phyloP scores from a whole-genome alignment of 64 coral and sea anemone genomes.

The Montipora cactus region DNA sequence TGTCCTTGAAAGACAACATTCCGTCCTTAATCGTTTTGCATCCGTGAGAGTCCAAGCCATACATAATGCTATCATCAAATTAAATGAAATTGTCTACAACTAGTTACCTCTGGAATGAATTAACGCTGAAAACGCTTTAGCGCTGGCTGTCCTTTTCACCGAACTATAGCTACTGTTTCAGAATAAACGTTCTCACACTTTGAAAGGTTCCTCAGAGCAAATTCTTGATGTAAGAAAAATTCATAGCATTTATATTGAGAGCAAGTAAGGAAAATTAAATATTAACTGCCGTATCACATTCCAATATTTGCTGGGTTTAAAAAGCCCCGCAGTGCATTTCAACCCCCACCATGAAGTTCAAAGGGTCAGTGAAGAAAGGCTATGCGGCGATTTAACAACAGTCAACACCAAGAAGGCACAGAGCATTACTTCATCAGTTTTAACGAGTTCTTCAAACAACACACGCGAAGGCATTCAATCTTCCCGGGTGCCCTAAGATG shows the following conservation, averaged over 20 bases:
- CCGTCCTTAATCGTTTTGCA: neutral
- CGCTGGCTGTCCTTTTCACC: neutral
- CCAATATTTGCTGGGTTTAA: conserved; percentile 82
- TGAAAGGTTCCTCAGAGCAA: neutral
- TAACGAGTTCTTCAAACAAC: conserved; percentile 70
- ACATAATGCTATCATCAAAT: neutral
- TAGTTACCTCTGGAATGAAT: conserved; percentile 27
- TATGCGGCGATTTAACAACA: conserved; percentile 76
- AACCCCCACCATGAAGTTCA: conserved; percentile 74
- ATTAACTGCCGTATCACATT: conserved; percentile 74
- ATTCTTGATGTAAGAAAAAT: conserved; percentile 14
- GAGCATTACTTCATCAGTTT: conserved; percentile 46
- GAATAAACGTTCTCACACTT: conserved; percentile 12
- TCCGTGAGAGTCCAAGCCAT: neutral
- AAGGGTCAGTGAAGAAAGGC: conserved; percentile 42
- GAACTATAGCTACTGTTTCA: conserved; percentile 5
- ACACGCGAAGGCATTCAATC: conserved; percentile 79
- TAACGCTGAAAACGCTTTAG: neutral
- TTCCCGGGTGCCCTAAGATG: conserved; percentile 64
- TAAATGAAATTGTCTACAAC: neutral
- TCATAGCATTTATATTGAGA: conserved; percentile 42
- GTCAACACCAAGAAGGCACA: conserved; percentile 71
- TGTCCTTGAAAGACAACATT: conserved; percentile 8
- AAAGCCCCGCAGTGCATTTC: conserved; percentile 41
- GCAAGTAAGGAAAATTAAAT: conserved; percentile 60